phyloP scores from a whole-genome alignment of 2,797 vertebrate species.

The Ctenosaura bakeri region DNA sequence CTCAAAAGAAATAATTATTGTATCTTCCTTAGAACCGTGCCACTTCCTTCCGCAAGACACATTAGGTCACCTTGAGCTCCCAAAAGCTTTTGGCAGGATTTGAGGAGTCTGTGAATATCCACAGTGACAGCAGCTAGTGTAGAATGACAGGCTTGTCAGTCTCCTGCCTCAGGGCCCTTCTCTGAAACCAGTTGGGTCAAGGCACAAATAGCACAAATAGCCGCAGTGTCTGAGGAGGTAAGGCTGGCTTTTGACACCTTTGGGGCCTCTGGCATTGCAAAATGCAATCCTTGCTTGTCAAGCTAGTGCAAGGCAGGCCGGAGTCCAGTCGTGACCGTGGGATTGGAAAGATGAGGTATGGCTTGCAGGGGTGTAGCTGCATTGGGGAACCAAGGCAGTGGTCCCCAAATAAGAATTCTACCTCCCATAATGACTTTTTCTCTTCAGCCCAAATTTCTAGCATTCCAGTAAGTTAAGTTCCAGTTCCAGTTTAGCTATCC shows the following conservation, averaged over 20 bases:
- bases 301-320: not conserved
- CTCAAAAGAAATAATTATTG: not conserved
- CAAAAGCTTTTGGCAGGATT: not conserved
- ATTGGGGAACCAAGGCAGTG: too few relatives aligned
- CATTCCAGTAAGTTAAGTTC: too few relatives aligned
- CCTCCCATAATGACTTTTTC: too few relatives aligned
- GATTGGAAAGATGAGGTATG: too few relatives aligned
- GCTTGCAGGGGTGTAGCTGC: too few relatives aligned
- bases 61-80: conserved; percentile 3
- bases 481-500: too few relatives aligned
- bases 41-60: not conserved
- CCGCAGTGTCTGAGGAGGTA: too few relatives aligned
- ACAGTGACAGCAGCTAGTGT: not conserved
- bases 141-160: not conserved
- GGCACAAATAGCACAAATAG: not conserved
- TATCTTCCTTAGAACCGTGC: not conserved
- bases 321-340: too few relatives aligned
- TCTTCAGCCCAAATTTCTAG: too few relatives aligned
- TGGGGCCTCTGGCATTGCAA: not conserved
- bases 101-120: not conserved
- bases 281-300: not conserved
- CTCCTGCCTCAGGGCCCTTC: not conserved
- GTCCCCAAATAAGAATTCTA: too few relatives aligned
- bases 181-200: conserved; percentile 8
- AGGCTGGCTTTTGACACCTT: not conserved